Evolutionary conservation across 2,113 vertebrate genomes (phyloP).

Genomic region (Barnardius zonarius): DNA sequence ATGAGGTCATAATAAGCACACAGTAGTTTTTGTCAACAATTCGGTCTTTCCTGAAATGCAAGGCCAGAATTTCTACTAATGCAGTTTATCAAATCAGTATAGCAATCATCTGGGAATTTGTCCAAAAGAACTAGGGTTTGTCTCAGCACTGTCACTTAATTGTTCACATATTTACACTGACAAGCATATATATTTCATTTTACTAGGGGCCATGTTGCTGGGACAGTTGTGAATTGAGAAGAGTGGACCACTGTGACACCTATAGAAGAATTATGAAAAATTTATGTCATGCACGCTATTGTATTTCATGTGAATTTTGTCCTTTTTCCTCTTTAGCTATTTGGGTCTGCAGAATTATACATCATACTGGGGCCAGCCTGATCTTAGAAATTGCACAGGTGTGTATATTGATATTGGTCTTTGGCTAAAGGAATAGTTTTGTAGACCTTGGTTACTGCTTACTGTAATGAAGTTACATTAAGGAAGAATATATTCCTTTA

Average conservation of each 20-base stretch:
- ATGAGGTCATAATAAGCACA: not conserved
- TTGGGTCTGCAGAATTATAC: slow-evolving; percentile 70
- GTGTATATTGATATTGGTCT: slow-evolving; percentile 29
- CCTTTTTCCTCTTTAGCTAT: slow-evolving; percentile 68
- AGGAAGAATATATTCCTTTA: not conserved
- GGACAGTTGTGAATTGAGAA: not conserved
- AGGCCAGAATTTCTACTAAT: not conserved
- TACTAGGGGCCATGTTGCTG: not conserved
- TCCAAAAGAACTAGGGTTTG: not conserved
- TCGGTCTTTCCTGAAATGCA: not conserved
- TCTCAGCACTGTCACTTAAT: not conserved
- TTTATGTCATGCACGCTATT: not conserved
- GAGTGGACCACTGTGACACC: not conserved
- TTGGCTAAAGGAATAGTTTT: not conserved
- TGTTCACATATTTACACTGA: not conserved
- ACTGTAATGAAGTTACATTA: not conserved
- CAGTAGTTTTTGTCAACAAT: not conserved
- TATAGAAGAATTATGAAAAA: not conserved
- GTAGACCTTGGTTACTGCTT: not conserved
- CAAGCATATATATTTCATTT: not conserved
- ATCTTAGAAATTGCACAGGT: slow-evolving; percentile 84
- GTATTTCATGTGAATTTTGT: not conserved
- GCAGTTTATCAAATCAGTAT: not conserved
- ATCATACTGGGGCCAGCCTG: slow-evolving; percentile 79
- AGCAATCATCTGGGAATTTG: not conserved